phyloP scores from a whole-genome alignment of 2,797 vertebrate genomes.

The Spea hammondii region DNA sequence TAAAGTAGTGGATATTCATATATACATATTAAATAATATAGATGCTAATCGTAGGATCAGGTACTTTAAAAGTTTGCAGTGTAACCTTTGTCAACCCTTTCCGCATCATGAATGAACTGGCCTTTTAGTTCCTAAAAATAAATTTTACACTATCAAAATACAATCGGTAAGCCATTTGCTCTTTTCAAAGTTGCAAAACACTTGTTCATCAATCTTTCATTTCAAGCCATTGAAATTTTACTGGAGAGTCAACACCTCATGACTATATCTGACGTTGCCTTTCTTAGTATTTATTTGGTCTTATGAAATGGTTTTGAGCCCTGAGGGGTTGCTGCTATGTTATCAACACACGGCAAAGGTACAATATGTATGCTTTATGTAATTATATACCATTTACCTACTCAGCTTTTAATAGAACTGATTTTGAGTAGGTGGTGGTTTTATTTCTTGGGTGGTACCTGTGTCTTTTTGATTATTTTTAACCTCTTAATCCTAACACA shows the following conservation, averaged over 20 bases:
- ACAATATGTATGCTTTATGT: slow-evolving; percentile 5
- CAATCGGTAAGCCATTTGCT: slow-evolving; percentile 1
- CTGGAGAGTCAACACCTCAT: slow-evolving; percentile 29
- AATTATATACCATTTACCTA: slow-evolving; percentile 10
- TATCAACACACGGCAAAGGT: slow-evolving; percentile 12
- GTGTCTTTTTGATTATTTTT: not conserved
- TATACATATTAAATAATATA: too few species aligned
- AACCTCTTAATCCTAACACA: not conserved
- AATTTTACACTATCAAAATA: not conserved
- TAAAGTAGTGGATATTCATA: too few species aligned
- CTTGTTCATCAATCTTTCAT: slow-evolving; percentile 33
- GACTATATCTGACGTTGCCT: slow-evolving; percentile 2
- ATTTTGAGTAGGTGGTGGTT: not conserved
- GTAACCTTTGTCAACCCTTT: not conserved
- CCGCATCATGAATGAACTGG: not conserved
- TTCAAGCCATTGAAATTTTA: slow-evolving; percentile 7
- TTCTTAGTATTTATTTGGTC: slow-evolving; percentile 24
- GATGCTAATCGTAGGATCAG: too few species aligned
- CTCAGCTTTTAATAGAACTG: not conserved
- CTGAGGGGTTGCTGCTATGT: slow-evolving; percentile 13
- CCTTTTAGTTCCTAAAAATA: slow-evolving; percentile 22
- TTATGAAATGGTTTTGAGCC: slow-evolving; percentile 33
- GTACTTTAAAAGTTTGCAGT: too few species aligned
- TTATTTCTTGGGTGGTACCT: slow-evolving; percentile 2
- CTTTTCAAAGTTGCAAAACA: slow-evolving; percentile 17